Conservation (phyloP, 2,888 invertebrate species). For the Rhimphoctona megacephalus region DNA sequence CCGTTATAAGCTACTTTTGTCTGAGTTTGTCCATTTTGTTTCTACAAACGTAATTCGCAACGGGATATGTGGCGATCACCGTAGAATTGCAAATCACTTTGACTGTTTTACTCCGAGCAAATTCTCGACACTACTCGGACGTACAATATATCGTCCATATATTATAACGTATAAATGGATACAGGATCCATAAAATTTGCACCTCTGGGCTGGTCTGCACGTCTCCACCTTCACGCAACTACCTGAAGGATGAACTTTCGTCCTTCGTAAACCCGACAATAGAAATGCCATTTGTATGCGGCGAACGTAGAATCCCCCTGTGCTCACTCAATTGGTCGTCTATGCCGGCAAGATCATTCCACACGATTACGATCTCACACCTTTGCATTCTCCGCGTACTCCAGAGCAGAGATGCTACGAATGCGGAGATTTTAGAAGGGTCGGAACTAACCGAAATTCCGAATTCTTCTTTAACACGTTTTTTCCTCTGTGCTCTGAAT, state of each 20-base stretch:
- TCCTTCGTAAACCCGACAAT: conserved; percentile 44
- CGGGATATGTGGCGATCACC: background rate
- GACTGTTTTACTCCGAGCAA: background rate
- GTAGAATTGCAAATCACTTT: conserved; percentile 9
- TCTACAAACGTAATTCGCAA: background rate
- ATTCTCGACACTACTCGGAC: background rate
- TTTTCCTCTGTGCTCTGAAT: conserved; percentile 10
- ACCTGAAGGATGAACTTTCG: conserved; percentile 20
- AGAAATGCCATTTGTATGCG: conserved; percentile 75
- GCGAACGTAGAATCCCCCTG: conserved; percentile 69
- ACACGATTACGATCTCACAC: conserved; percentile 62
- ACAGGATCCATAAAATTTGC: conserved; percentile 69
- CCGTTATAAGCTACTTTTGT: conserved; percentile 18
- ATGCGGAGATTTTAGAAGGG: conserved; percentile 25
- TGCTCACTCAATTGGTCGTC: conserved; percentile 63
- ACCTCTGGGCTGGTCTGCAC: conserved; percentile 42
- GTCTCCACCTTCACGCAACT: conserved; percentile 40
- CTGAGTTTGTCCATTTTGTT: conserved; percentile 4
- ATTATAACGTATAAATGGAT: background rate
- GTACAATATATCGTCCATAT: background rate
- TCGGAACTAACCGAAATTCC: conserved; percentile 44
- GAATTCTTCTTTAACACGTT: conserved; percentile 9
- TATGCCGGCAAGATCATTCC: conserved; percentile 70
- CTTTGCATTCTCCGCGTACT: conserved; percentile 5
- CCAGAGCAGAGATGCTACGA: conserved; percentile 30